Percentiles rank a stretch among this genome's conserved stretches.
These are phyloP conservation scores for Zaprionus kolodkinae DNA, from an alignment of 1,140 invertebrate species.

Conservation along the genomic window DNA sequence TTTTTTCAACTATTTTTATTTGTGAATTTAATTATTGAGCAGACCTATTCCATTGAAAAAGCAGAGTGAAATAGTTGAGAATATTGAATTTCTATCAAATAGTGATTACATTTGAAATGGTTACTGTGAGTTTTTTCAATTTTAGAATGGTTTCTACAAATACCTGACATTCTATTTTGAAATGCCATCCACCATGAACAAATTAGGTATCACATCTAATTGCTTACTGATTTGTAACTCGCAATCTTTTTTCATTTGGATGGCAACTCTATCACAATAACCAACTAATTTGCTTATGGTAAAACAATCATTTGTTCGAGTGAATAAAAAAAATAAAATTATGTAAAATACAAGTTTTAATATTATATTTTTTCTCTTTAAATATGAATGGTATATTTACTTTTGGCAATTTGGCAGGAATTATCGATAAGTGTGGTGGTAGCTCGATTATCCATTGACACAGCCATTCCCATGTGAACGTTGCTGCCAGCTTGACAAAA, in stretches of 20 bases:
- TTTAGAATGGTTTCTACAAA: not conserved
- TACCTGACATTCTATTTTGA: not conserved
- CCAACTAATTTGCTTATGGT: no score
- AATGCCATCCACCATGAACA: not conserved
- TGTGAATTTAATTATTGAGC: no score
- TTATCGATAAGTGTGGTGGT: conserved; percentile 13
- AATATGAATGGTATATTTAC: not conserved
- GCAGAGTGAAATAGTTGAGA: no score
- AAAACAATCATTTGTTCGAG: no score
- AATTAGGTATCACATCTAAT: not conserved
- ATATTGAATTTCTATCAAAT: not conserved
- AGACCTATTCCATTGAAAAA: no score
- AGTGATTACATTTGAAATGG: not conserved
- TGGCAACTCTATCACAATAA: not conserved
- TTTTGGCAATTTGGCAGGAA: not conserved
- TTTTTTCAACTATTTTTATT: no score
- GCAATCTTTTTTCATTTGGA: not conserved
- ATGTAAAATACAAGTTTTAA: not conserved
- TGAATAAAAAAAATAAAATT: not conserved
- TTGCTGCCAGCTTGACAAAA: conserved; percentile 16
- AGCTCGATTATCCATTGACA: conserved; percentile 3
- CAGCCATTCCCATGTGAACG: conserved; percentile 18
- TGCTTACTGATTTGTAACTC: not conserved
- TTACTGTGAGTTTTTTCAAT: not conserved
- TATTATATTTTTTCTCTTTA: not conserved